Percentiles rank a stretch among this genome's conserved stretches.
These are phyloP conservation scores for Megaceryle maxima DNA, from an alignment of 2,113 vertebrate genomes.

Conservation along the genomic window DNA sequence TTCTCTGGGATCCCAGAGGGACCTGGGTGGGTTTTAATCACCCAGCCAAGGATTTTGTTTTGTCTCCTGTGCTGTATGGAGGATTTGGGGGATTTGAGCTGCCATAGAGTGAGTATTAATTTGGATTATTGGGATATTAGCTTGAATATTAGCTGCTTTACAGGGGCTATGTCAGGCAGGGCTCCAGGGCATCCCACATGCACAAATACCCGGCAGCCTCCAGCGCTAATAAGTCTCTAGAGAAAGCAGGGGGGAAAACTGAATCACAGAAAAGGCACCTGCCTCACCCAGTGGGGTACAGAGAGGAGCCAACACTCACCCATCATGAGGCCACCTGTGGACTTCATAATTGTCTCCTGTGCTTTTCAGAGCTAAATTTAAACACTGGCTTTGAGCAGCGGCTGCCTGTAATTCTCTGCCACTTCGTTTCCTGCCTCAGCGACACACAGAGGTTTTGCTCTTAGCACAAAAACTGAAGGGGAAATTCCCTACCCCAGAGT, in stretches of 20 bases:
- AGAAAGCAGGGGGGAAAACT: neutral
- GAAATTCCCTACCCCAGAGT: constrained; percentile 37
- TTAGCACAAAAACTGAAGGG: neutral
- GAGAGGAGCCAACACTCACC: neutral
- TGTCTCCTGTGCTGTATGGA: rapidly evolving
- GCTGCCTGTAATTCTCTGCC: neutral
- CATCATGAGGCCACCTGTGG: neutral
- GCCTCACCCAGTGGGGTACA: neutral
- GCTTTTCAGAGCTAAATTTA: neutral
- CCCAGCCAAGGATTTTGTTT: neutral
- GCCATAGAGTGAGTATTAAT: neutral
- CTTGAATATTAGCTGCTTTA: neutral
- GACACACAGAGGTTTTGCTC: neutral
- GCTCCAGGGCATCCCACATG: rapidly evolving
- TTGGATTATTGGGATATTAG: neutral
- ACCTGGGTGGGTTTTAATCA: neutral
- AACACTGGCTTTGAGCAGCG: neutral
- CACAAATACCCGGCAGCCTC: neutral
- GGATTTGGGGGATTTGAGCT: neutral
- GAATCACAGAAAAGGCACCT: neutral
- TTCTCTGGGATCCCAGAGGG: neutral
- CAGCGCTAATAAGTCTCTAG: neutral
- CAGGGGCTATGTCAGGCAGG: neutral
- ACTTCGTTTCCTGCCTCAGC: neutral
- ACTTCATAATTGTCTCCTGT: neutral